Evolutionary conservation across 2,113 vertebrate genomes (phyloP), one percentile per base, ranked within the genome.

Genomic region (Nanorana parkeri): DNA sequence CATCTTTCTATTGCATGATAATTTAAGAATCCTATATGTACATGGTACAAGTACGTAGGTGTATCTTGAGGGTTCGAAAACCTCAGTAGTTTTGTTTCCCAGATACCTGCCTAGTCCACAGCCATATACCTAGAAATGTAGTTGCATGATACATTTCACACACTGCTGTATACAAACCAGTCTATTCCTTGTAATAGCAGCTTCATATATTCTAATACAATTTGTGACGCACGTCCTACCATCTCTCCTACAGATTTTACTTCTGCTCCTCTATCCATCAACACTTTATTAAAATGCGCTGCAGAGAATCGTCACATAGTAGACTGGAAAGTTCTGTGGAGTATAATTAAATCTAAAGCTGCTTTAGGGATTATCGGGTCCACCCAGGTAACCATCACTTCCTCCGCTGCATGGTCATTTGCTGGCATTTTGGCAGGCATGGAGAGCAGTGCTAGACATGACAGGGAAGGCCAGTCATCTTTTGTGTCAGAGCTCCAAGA

Each of bases 361-460:
- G 90, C 92, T 93, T 92, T 91, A 89, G 86, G 89, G 91, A 91
- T 94, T 91, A 92, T 81, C 86, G 76, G 85, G 71, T 17, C 88
- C 89, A 91, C 91, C 86, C 84, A 88, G 90, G 87, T 91, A 91
- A 90, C 90, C 87, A 85, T 69, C 66, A 8, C 55, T 82, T 82
- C 71, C 80, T 82, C 17, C 47, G 71, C 19, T n/a, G 60, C 19
- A 47, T n/a, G 29, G 71, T 36, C 68, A 51, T 23, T 58, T 41
- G 20, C 69, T 51, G 56, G 26, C 23, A 56, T 23, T 56, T 78
- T 55, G 64, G 51, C 51, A 66, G 47, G 51, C 68, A 52, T 52
- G 1, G 68, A 11, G 0, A n/a, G n/a, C n/a, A n/a, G n/a, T 19
- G 51, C 69, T 21, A 74, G 36, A 75, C 29, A 19, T 11, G 41